phyloP scores from a whole-genome alignment of 2,888 invertebrate genomes.

The Erebia aethiops region DNA sequence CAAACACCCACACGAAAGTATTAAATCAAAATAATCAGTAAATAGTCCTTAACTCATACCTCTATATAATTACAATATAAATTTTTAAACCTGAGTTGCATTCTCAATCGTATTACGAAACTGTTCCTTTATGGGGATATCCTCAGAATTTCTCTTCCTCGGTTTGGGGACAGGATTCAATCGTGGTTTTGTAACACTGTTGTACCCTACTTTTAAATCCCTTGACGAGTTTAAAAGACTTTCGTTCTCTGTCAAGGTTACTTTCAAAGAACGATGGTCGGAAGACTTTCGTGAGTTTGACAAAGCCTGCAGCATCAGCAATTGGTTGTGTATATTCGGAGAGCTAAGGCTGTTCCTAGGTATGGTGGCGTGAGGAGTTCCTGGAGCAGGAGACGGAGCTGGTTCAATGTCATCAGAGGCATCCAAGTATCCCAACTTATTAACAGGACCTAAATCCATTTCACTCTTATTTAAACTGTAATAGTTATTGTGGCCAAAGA shows the following conservation, averaged over 20 bases:
- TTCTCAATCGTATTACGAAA: conserved; percentile 92
- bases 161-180: conserved; percentile 91
- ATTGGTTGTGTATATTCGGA: conserved; percentile 78
- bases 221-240: conserved; percentile 55
- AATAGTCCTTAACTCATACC: neutral
- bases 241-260: conserved; percentile 67
- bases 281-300: conserved; percentile 51
- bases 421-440: conserved; percentile 74
- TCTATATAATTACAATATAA: neutral
- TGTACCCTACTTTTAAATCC: conserved; percentile 59
- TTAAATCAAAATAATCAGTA: neutral
- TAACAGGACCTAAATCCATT: conserved; percentile 81
- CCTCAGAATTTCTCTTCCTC: conserved; percentile 86
- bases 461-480: conserved; percentile 89
- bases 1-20: neutral
- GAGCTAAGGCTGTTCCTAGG: conserved; percentile 80
- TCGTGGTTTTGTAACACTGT: conserved; percentile 64
- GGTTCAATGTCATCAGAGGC: conserved; percentile 74
- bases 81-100: conserved; percentile 90
- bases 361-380: conserved; percentile 74
- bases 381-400: conserved; percentile 79
- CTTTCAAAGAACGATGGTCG: conserved; percentile 66
- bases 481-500: conserved; percentile 92
- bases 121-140: conserved; percentile 83
- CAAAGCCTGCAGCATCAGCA: conserved; percentile 72